A percentile compares a stretch with the other conserved stretches of the same genome.
Conservation (phyloP, 2,113 vertebrate genomes). For the Seriola aureovittata region DNA sequence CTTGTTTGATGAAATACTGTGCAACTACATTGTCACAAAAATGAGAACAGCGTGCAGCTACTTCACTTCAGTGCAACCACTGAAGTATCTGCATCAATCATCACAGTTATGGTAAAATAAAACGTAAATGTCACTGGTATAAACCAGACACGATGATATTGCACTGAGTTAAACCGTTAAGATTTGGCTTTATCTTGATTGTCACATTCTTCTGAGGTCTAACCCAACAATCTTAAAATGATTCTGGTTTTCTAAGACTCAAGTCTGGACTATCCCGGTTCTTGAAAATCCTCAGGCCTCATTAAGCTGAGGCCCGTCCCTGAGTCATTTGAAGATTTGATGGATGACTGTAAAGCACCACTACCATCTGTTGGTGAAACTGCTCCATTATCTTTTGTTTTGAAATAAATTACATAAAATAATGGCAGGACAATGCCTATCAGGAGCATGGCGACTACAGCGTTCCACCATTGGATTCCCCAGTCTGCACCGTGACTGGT, state of each 20-base stretch:
- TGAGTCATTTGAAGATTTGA: slow-evolving; percentile 56
- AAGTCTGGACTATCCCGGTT: slow-evolving; percentile 34
- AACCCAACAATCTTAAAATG: not conserved
- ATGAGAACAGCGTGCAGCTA: not conserved
- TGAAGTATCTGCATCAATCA: not conserved
- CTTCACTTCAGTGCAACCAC: not conserved
- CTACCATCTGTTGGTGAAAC: slow-evolving; percentile 36
- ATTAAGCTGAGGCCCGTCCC: slow-evolving; percentile 6
- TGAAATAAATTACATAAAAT: slow-evolving; percentile 95
- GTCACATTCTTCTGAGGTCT: slow-evolving; percentile 5
- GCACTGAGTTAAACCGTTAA: slow-evolving; percentile 18
- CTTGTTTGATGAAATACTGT: not conserved
- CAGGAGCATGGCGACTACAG: slow-evolving; percentile 92
- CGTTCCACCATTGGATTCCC: slow-evolving; percentile 97
- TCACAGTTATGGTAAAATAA: not conserved
- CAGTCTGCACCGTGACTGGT: slow-evolving; percentile 86
- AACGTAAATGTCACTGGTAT: not conserved
- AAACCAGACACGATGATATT: slow-evolving; percentile 10
- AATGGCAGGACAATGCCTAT: slow-evolving; percentile 92
- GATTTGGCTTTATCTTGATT: slow-evolving; percentile 11
- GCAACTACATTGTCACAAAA: slow-evolving; percentile 9
- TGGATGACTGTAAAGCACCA: slow-evolving; percentile 1
- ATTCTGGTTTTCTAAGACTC: slow-evolving; percentile 15
- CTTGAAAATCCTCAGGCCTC: slow-evolving; percentile 2
- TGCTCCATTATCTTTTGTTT: slow-evolving; percentile 82